Percentiles rank a stretch among this genome's conserved stretches.
phyloP scores from a whole-genome alignment of 2,113 vertebrate genomes.

The Chaenogobius annularis region DNA sequence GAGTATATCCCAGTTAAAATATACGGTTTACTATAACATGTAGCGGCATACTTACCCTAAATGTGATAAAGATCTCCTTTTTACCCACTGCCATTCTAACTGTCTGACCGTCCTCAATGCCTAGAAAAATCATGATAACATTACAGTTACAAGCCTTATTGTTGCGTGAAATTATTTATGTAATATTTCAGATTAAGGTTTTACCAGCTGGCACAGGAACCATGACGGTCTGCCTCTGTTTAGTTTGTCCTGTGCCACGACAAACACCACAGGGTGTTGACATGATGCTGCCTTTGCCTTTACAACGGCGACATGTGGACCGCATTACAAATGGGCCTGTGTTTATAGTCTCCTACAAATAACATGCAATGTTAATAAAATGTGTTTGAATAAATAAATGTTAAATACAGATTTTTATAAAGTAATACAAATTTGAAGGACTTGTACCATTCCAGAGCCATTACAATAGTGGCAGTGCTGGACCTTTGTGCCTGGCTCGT shows the following conservation, averaged over 20 bases:
- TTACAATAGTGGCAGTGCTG: conserved; percentile 90
- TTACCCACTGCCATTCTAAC: conserved; percentile 96
- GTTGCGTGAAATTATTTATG: background rate
- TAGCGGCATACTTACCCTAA: conserved; percentile 79
- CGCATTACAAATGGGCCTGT: conserved; percentile 98
- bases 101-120: conserved; percentile 95
- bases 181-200: conserved; percentile 33
- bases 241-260: conserved; percentile 88
- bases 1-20: background rate
- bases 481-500: conserved; percentile 88
- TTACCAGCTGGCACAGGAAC: conserved; percentile 95
- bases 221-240: conserved; percentile 88
- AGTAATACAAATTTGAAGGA: background rate
- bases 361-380: background rate
- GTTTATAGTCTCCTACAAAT: conserved; percentile 89
- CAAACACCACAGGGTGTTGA: conserved; percentile 84
- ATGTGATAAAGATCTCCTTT: conserved; percentile 94
- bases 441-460: conserved; percentile 91
- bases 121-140: conserved; percentile 60
- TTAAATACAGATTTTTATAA: background rate
- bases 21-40: background rate
- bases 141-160: background rate
- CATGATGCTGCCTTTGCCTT: conserved; percentile 86
- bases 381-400: background rate
- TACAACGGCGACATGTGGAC: conserved; percentile 90